Conservation (phyloP, 2,113 vertebrate genomes). For the Caranx ignobilis region DNA sequence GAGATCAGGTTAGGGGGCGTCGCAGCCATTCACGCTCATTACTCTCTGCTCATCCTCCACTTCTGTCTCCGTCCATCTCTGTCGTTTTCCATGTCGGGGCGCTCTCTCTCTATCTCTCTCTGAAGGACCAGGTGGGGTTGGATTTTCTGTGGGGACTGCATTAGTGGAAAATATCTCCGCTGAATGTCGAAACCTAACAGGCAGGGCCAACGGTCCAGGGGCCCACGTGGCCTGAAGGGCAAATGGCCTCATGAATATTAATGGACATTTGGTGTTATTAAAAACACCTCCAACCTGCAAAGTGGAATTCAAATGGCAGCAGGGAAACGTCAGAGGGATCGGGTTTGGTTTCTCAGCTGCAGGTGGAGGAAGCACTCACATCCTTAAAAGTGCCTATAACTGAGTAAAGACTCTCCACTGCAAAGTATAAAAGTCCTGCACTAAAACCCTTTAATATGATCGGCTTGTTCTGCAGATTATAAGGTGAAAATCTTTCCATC, state of each 20-base stretch:
- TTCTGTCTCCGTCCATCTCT: not conserved
- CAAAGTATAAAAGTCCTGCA: no score
- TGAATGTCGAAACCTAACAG: not conserved
- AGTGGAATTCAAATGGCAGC: not conserved
- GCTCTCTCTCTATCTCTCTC: no score
- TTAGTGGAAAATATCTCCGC: not conserved
- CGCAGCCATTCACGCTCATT: conserved; percentile 28
- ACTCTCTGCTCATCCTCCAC: not conserved
- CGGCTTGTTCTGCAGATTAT: no score
- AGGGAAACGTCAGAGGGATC: not conserved
- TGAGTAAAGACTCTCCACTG: no score
- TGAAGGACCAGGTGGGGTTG: not conserved
- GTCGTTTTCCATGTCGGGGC: not conserved
- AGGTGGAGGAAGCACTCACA: not conserved
- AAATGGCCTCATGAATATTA: not conserved
- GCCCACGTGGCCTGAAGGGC: not conserved
- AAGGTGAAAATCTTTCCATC: no score
- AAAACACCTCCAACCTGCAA: not conserved
- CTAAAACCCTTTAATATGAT: no score
- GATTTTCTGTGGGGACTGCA: not conserved
- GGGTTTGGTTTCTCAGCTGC: not conserved
- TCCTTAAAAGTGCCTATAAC: not conserved
- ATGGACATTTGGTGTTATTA: not conserved
- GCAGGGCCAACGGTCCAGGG: not conserved
- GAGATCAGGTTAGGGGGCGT: not conserved